Evolutionary conservation across 2,113 vertebrate species (phyloP).

Genomic region (Acrocephalus arundinaceus): DNA sequence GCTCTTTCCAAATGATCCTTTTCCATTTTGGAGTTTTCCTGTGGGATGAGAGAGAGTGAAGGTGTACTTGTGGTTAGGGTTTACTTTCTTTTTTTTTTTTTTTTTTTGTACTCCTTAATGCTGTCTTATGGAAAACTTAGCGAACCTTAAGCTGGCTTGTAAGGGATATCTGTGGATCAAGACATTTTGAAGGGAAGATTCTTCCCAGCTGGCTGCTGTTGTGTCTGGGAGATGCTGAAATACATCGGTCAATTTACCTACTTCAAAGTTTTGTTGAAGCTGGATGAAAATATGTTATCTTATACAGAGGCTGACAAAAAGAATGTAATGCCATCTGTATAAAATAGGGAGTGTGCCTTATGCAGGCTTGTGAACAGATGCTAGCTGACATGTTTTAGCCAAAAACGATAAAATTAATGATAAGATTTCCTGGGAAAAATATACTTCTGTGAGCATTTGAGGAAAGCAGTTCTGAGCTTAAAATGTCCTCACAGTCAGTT

Average conservation of each 20-base stretch:
- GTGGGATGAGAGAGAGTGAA: background rate
- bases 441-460: conserved; percentile 17
- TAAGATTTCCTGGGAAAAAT: conserved; percentile 52
- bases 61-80: background rate
- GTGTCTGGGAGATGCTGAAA: background rate
- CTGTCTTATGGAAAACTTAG: background rate
- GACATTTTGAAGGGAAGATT: background rate
- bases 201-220: background rate
- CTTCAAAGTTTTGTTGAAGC: background rate
- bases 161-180: background rate
- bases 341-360: conserved; percentile 1
- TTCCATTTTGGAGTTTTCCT: background rate
- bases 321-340: background rate
- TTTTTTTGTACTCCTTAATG: background rate
- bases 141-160: background rate
- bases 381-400: conserved; percentile 28
- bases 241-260: background rate
- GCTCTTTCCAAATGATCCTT: background rate
- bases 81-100: background rate
- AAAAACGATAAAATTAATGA: conserved; percentile 38
- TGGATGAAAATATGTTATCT: conserved; percentile 12
- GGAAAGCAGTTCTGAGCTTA: conserved; percentile 14
- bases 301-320: background rate
- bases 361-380: conserved; percentile 26
- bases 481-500: background rate